Evolutionary conservation across 2,888 invertebrate genomes (phyloP).

Genomic region (Diachrysia chrysitis): DNA sequence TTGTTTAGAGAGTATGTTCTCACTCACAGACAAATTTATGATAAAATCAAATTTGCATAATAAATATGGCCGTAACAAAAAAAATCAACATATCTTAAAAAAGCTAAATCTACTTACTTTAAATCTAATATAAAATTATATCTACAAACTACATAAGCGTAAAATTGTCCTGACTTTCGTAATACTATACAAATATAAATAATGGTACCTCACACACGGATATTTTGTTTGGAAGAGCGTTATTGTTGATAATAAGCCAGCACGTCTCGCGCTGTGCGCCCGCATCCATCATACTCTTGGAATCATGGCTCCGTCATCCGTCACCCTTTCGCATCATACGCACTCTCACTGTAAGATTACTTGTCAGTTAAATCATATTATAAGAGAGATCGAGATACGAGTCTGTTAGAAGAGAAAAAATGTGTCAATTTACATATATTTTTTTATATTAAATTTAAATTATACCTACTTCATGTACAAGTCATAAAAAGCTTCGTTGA

Average conservation of each 20-base stretch:
- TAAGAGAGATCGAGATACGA: background rate
- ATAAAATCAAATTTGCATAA: too few species aligned
- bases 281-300: slow-evolving; percentile 79
- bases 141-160: slow-evolving; percentile 28
- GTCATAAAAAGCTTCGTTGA: too few species aligned
- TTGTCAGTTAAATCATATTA: slow-evolving; percentile 12
- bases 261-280: slow-evolving; percentile 74
- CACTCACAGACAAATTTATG: too few species aligned
- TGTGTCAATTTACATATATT: too few species aligned
- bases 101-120: background rate
- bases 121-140: background rate
- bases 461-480: too few species aligned
- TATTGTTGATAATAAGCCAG: slow-evolving; percentile 84
- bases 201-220: slow-evolving; percentile 81
- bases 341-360: slow-evolving; percentile 37
- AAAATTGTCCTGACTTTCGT: slow-evolving; percentile 42
- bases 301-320: slow-evolving; percentile 73
- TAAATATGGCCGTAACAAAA: too few species aligned
- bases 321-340: slow-evolving; percentile 62
- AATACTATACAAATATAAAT: slow-evolving; percentile 79
- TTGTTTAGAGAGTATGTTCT: too few species aligned
- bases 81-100: background rate
- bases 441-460: too few species aligned
- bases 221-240: slow-evolving; percentile 78
- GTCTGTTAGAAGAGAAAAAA: too few species aligned